These are phyloP conservation scores for Rattus rattus DNA, from an alignment of 2,113 vertebrate species.

Conservation along the genomic window DNA sequence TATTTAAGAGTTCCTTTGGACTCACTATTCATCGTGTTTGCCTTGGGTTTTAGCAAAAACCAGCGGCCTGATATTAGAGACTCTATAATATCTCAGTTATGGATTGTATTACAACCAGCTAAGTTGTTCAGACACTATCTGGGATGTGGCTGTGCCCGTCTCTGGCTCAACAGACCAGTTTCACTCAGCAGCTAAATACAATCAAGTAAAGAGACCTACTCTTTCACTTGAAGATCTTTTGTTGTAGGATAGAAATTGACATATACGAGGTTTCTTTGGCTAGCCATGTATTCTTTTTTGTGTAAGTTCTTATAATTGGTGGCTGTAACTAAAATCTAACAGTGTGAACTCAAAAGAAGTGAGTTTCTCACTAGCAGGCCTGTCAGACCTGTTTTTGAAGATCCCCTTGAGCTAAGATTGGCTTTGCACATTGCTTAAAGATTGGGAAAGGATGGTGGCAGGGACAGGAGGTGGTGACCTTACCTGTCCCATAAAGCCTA, in stretches of 20 bases:
- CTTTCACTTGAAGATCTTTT: conserved; percentile 57
- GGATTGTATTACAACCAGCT: not conserved
- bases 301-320: conserved; percentile 34
- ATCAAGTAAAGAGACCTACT: not conserved
- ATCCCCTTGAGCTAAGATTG: not conserved
- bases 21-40: not conserved
- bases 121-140: not conserved
- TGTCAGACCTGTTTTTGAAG: conserved; percentile 14
- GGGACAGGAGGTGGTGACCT: not conserved
- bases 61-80: not conserved
- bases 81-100: not conserved
- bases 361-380: not conserved
- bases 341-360: not conserved
- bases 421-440: conserved; percentile 4
- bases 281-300: conserved; percentile 23
- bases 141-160: not conserved
- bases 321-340: conserved; percentile 35
- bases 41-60: not conserved
- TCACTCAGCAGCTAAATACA: conserved; percentile 23
- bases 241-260: conserved; percentile 31
- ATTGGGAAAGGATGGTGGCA: not conserved
- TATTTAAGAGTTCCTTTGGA: not conserved
- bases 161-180: not conserved
- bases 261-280: conserved; percentile 12
- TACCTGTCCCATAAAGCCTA: not conserved